Conservation (phyloP, 2,888 invertebrate genomes). For the Melikaiella ostensackeni region DNA sequence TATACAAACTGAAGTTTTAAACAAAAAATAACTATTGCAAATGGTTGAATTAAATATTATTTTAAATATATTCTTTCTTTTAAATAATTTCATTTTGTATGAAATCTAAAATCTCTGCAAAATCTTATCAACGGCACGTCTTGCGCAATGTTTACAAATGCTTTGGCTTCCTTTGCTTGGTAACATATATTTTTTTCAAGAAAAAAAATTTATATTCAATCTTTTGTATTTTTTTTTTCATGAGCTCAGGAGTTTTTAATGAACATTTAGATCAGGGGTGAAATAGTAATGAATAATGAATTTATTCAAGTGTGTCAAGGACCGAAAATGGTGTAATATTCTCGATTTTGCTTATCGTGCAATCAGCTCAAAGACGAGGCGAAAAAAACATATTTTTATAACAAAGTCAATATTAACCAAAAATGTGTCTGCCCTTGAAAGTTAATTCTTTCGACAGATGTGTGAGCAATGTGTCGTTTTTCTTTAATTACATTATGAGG, state of each 20-base stretch:
- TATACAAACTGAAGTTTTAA: no score
- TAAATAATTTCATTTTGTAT: neutral
- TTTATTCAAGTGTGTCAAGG: constrained; percentile 24
- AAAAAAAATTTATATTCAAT: no score
- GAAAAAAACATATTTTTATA: neutral
- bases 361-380: constrained; percentile 1
- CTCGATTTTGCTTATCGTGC: constrained; percentile 14
- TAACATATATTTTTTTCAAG: no score
- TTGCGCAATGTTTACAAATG: neutral
- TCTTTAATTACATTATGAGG: no score
- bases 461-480: no score
- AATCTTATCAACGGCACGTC: neutral
- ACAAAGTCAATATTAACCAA: neutral
- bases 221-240: neutral
- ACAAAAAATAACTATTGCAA: no score
- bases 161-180: neutral
- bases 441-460: no score
- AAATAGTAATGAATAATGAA: constrained; percentile 20
- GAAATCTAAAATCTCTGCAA: neutral
- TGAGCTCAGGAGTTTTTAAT: neutral
- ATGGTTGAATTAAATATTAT: no score
- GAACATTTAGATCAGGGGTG: neutral
- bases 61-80: neutral
- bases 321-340: neutral
- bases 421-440: no score